phyloP scores from a whole-genome alignment of 2,888 invertebrate species.

The Agrotis clavis region DNA sequence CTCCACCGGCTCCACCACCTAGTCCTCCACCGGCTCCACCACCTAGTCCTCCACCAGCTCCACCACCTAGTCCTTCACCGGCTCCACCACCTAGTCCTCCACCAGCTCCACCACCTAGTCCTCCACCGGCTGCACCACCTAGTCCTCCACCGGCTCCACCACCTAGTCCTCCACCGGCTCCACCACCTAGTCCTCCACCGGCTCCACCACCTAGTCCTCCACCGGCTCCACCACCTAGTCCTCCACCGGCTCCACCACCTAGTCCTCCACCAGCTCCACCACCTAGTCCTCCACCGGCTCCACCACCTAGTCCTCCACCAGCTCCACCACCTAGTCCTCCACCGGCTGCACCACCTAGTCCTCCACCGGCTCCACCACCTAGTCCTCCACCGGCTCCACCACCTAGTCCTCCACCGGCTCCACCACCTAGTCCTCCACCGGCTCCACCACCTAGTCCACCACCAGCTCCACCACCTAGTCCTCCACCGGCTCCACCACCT shows the following conservation, averaged over 20 bases:
- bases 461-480: background rate
- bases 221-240: background rate
- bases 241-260: background rate
- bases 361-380: conserved; percentile 47
- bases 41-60: too few species aligned
- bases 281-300: background rate
- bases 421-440: conserved; percentile 37
- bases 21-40: background rate
- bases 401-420: background rate
- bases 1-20: background rate
- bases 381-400: background rate
- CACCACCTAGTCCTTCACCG: background rate
- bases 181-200: background rate
- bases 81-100: background rate
- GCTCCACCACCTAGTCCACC: background rate
- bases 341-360: background rate
- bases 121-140: background rate
- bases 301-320: conserved; percentile 30
- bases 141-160: background rate
- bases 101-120: background rate
- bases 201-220: background rate
- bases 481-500: fast-evolving
- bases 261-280: background rate
- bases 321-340: conserved; percentile 19
- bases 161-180: background rate